These are phyloP conservation scores for Muscicapa comitata DNA, from an alignment of 2,797 vertebrate species.

Conservation along the genomic window DNA sequence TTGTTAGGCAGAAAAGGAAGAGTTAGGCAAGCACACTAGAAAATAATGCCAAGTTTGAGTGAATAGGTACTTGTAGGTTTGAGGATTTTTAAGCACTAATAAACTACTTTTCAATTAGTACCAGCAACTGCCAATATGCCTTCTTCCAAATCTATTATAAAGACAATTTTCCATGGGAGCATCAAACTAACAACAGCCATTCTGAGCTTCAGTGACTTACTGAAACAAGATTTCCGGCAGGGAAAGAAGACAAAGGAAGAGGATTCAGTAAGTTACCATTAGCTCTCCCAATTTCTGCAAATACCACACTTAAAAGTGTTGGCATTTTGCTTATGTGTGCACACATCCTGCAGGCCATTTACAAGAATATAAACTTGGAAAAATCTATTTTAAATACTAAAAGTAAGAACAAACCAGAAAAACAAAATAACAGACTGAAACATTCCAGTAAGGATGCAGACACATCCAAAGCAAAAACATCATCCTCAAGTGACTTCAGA, in stretches of 20 bases:
- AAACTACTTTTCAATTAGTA: background rate
- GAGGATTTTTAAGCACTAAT: background rate
- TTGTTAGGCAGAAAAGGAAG: background rate
- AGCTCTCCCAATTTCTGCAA: background rate
- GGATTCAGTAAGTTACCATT: background rate
- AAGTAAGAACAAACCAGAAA: background rate
- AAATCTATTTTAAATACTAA: background rate
- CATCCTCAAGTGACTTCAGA: background rate
- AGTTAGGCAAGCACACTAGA: background rate
- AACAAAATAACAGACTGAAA: background rate
- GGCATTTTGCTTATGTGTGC: rapidly evolving
- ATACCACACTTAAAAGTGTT: background rate
- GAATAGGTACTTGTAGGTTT: background rate
- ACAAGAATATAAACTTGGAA: background rate
- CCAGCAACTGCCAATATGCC: background rate
- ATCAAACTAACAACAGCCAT: background rate
- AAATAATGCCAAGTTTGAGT: background rate
- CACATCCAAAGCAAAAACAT: background rate
- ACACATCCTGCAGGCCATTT: background rate
- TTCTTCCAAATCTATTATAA: background rate
- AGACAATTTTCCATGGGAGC: background rate
- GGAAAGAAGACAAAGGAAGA: background rate
- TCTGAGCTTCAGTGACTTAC: background rate
- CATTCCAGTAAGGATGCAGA: background rate
- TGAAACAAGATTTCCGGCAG: background rate